Evolutionary conservation across 53 echinoderm and acorn worm genomes (phyloP).

Genomic region (Astropecten irregularis): DNA sequence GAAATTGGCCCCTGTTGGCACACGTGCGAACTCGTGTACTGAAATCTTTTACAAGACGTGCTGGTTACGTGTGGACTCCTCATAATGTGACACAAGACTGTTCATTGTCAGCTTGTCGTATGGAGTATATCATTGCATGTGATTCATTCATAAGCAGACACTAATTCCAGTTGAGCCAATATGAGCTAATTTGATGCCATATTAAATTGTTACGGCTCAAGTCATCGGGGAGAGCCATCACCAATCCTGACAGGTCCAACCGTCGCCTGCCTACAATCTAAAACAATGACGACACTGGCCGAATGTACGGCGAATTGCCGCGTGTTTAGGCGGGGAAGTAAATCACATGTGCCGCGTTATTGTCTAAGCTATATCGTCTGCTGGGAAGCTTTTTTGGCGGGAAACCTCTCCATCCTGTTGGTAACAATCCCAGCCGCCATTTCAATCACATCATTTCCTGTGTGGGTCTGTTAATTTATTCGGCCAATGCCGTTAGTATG

Average conservation of each 20-base stretch:
- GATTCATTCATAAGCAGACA: too few relatives aligned
- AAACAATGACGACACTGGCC: not conserved
- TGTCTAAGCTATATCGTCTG: conserved; percentile 32
- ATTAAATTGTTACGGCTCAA: conserved; percentile 17
- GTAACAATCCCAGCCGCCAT: conserved; percentile 50
- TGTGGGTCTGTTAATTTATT: not conserved
- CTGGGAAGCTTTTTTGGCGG: conserved; percentile 19
- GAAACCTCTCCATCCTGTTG: conserved; percentile 33
- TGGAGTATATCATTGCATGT: too few relatives aligned
- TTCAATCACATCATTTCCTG: conserved; percentile 36
- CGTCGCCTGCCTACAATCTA: not conserved
- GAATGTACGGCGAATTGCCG: not conserved
- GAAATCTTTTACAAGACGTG: too few relatives aligned
- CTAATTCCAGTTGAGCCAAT: conserved; percentile 36
- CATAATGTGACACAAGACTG: too few relatives aligned
- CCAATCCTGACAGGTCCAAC: conserved; percentile 19
- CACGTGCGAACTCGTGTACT: too few relatives aligned
- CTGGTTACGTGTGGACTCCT: too few relatives aligned
- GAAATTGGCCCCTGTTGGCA: too few relatives aligned
- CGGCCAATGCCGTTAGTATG: not conserved
- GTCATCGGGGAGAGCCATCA: not conserved
- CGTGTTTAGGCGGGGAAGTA: conserved; percentile 2
- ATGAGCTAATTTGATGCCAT: conserved; percentile 39
- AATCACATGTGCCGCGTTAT: conserved; percentile 19
- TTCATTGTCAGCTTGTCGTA: too few relatives aligned